A percentile compares a stretch with the other conserved stretches of the same genome.
phyloP scores from a whole-genome alignment of 2,113 vertebrate species.

The Riparia riparia region DNA sequence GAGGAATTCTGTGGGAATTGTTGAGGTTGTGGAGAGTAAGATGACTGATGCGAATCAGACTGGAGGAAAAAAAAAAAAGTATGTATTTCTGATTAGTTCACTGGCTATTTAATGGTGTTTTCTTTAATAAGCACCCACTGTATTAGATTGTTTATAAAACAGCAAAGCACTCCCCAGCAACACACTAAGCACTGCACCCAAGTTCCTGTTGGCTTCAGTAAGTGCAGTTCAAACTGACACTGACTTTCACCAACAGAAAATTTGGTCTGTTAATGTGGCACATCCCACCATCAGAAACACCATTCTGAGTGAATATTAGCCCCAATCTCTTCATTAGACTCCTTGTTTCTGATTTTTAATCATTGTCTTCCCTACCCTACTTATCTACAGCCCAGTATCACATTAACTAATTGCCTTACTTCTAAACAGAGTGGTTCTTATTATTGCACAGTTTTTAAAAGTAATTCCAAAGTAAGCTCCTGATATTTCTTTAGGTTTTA shows the following conservation, averaged over 20 bases:
- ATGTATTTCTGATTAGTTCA: conserved; percentile 70
- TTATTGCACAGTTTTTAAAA: not conserved
- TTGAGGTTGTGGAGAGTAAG: conserved; percentile 90
- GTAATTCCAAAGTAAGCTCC: not conserved
- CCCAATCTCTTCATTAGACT: not conserved
- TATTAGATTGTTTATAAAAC: not conserved
- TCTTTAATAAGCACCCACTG: conserved; percentile 1
- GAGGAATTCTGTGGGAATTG: conserved; percentile 84
- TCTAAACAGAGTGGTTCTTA: not conserved
- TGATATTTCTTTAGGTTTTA: not conserved
- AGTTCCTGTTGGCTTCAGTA: not conserved
- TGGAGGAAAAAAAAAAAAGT: conserved; percentile 71
- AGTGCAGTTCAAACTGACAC: not conserved
- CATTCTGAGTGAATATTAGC: not conserved
- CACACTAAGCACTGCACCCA: not conserved
- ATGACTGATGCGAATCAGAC: conserved; percentile 93
- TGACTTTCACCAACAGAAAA: not conserved
- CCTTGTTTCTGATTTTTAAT: not conserved
- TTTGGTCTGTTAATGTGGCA: not conserved
- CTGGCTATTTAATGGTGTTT: not conserved
- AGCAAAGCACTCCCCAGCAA: not conserved
- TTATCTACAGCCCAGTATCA: not conserved
- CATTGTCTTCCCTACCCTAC: not conserved
- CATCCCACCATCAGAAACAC: not conserved
- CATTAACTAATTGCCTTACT: not conserved